A percentile compares a stretch with the other conserved stretches of the same genome.
phyloP scores from a whole-genome alignment of 2,888 invertebrate species.

The Auanema freiburgensis region DNA sequence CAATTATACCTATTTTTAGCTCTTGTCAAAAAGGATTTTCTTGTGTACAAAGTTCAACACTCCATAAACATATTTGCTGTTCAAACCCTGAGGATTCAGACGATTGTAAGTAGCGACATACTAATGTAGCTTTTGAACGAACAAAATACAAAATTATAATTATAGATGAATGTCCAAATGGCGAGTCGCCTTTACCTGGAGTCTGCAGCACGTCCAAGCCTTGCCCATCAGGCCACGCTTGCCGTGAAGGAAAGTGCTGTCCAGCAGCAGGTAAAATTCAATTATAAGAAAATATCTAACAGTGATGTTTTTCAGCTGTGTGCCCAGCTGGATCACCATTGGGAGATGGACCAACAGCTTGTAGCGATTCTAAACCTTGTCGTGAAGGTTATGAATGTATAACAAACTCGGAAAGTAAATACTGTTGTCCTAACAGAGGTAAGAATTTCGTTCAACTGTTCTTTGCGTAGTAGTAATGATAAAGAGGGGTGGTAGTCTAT shows the following conservation, averaged over 20 bases:
- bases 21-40: slow-evolving; percentile 58
- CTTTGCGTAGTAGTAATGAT: no score
- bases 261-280: slow-evolving; percentile 44
- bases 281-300: neutral
- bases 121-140: no score
- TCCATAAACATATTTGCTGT: slow-evolving; percentile 60
- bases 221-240: slow-evolving; percentile 59
- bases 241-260: slow-evolving; percentile 59
- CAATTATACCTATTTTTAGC: slow-evolving; percentile 21
- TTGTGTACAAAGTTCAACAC: slow-evolving; percentile 53
- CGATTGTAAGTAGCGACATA: slow-evolving; percentile 28
- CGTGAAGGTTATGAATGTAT: slow-evolving; percentile 60
- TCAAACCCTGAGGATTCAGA: slow-evolving; percentile 45
- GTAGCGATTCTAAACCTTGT: slow-evolving; percentile 55
- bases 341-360: slow-evolving; percentile 54
- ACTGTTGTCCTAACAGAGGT: slow-evolving; percentile 56
- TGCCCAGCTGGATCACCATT: slow-evolving; percentile 61
- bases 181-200: slow-evolving; percentile 55
- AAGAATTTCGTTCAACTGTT: no score
- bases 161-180: slow-evolving; percentile 55
- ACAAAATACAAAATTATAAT: neutral
- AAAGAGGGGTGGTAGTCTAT: no score
- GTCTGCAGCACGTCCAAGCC: slow-evolving; percentile 53
- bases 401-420: slow-evolving; percentile 57
- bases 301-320: slow-evolving; percentile 33